These are phyloP conservation scores for Neoscelio sp. DNA, from an alignment of 2,888 invertebrate genomes.

Conservation along the genomic window DNA sequence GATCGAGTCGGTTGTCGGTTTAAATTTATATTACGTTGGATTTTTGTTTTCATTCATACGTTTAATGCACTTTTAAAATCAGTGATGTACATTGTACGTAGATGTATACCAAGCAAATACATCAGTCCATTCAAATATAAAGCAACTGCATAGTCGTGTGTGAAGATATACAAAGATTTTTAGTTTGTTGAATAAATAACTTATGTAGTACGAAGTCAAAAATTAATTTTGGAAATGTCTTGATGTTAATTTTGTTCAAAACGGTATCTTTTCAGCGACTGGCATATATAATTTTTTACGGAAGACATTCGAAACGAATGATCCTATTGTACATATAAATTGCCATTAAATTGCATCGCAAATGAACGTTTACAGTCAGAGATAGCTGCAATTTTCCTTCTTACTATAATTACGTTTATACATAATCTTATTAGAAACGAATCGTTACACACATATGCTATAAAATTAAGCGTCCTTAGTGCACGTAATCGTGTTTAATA, in stretches of 20 bases:
- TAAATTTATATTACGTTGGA: too few species aligned
- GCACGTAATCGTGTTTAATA: slow-evolving; percentile 33
- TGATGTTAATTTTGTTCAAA: too few species aligned
- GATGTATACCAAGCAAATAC: background rate
- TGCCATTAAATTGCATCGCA: background rate
- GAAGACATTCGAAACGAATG: background rate
- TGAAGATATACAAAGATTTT: background rate
- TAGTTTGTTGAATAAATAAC: too few species aligned
- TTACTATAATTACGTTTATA: slow-evolving; percentile 32
- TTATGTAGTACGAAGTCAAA: too few species aligned
- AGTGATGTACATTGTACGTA: background rate
- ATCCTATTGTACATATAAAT: background rate
- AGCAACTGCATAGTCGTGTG: background rate
- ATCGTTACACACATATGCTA: slow-evolving; percentile 37
- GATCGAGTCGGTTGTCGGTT: too few species aligned
- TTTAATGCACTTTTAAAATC: background rate
- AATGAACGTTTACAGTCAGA: slow-evolving; percentile 12
- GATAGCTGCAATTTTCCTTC: slow-evolving; percentile 17
- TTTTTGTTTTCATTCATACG: background rate
- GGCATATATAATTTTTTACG: too few species aligned
- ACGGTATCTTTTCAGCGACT: too few species aligned
- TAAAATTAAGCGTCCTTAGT: slow-evolving; percentile 45
- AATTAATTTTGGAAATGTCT: background rate
- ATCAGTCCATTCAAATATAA: background rate
- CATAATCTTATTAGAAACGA: slow-evolving; percentile 37